Conservation (phyloP, 2,888 invertebrate genomes). For the Heliconius hortense region DNA sequence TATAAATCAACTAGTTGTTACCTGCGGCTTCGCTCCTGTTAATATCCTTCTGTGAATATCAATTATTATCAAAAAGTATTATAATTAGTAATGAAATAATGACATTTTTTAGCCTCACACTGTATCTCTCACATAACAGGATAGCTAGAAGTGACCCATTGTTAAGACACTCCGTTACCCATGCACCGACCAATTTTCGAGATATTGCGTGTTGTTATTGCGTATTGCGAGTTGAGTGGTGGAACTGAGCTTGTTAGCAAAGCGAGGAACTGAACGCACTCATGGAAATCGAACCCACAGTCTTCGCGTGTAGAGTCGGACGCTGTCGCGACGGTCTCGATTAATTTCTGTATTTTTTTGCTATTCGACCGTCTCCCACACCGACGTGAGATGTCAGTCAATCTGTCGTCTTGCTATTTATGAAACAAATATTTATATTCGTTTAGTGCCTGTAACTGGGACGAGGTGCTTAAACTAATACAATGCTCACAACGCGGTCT, state of each 20-base stretch:
- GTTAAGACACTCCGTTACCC: neutral
- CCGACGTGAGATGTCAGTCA: conserved; percentile 29
- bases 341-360: neutral
- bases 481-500: neutral
- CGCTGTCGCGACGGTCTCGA: no score
- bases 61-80: neutral
- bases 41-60: neutral
- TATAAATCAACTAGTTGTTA: neutral
- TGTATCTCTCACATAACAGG: neutral
- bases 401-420: conserved; percentile 35
- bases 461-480: conserved; percentile 1
- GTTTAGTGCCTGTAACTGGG: conserved; percentile 14
- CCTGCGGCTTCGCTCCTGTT: neutral
- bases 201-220: no score
- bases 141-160: neutral
- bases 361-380: conserved; percentile 14
- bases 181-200: no score
- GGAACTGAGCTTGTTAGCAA: neutral
- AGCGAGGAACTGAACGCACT: no score
- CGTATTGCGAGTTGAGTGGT: no score
- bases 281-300: neutral
- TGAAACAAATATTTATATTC: conserved; percentile 27
- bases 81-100: no score
- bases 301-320: neutral
- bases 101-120: neutral